phyloP scores from a whole-genome alignment of 2,797 vertebrate species.

The Sarcophilus harrisii region DNA sequence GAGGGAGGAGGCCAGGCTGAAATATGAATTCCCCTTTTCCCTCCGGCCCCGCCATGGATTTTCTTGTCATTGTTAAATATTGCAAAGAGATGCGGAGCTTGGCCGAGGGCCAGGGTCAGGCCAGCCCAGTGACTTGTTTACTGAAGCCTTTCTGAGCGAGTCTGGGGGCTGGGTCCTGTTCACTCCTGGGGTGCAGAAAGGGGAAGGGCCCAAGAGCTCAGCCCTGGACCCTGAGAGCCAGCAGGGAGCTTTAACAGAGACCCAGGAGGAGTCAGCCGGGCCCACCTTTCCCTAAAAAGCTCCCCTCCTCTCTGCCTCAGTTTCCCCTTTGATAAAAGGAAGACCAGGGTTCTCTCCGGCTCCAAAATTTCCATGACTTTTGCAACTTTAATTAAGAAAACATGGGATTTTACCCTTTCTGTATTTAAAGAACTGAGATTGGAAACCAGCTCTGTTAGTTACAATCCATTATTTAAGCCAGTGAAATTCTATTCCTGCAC shows the following conservation, averaged over 20 bases:
- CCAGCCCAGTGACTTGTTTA: background rate
- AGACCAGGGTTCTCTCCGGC: background rate
- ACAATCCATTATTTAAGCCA: background rate
- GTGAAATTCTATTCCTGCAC: background rate
- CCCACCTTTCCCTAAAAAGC: no score
- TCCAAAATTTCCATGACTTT: background rate
- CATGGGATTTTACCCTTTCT: background rate
- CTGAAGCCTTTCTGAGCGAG: background rate
- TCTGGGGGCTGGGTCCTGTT: background rate
- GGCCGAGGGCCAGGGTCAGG: background rate
- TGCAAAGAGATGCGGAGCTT: background rate
- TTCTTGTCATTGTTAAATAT: conserved; percentile 8
- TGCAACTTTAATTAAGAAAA: background rate
- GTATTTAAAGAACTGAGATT: background rate
- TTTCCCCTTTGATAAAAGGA: background rate
- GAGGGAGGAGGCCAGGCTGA: background rate
- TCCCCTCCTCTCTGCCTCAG: background rate
- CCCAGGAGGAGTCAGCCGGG: accelerated
- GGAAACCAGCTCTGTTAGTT: no score
- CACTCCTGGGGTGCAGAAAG: background rate
- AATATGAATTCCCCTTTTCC: background rate
- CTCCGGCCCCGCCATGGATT: background rate
- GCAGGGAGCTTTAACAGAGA: background rate
- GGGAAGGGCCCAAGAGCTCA: background rate
- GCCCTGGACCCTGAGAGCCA: background rate